Evolutionary conservation across 2,888 invertebrate species (phyloP), one percentile per base, ranked within the genome.

Genomic region (Acrobeloides nanus): DNA sequence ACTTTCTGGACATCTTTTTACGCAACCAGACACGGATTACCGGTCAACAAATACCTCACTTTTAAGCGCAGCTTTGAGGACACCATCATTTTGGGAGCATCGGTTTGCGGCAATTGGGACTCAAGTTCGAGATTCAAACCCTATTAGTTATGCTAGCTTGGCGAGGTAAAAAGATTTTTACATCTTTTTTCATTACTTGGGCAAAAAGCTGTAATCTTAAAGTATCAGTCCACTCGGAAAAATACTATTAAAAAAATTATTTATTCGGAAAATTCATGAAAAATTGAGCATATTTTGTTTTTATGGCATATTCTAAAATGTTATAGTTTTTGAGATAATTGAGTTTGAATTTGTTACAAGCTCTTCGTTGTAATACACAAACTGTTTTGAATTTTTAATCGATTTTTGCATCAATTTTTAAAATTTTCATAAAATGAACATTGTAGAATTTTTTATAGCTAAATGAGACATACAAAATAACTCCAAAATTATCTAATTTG

Each of bases 1-100:
- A 24, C 46, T 71, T 20, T 68, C 70, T 5, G 67, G 66, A 10
- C 62, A 71, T 48, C 62, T 71, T 61, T 71, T 71, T 51, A 64
- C 64, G 6, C 38, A 64, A 48, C 48, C 60, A 48, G 43, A 38
- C 20, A 29, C 10, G 25, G 48, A 54, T 38, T 67, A 62, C 61
- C 55, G 71, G 40, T 54, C 57, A 21, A 62, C 63, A 15, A 57
- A 59, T 20, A 62, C 66, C 7, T 69, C 68, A 3, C 63, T 62
- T 29, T 46, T 72, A 48, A 68, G 68, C 26, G 69, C 73, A 1
- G 70, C 73, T 8, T 52, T 73, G 25, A 51, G 73, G 17, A 74
- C 73, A 7, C 68, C 73, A 20, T 66, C 68, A 27, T 73, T 72
- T 48, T 73, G 72, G 69, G 68, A 68, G 39, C 70, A 73, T 34